Evolutionary conservation across 1,140 invertebrate genomes (phyloP).

Genomic region (Kradibia gibbosae): DNA sequence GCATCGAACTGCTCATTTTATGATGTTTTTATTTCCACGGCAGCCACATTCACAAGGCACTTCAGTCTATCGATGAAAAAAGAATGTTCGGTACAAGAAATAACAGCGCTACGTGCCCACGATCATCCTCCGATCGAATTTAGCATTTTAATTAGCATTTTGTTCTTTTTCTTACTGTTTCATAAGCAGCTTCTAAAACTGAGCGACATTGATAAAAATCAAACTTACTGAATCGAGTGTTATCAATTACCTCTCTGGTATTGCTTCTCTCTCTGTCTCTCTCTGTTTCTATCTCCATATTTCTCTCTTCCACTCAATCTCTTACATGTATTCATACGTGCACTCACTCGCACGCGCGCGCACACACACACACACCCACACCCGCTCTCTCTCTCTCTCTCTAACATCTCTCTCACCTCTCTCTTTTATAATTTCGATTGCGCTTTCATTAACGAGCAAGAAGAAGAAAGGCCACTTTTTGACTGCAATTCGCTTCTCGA

Average conservation of each 20-base stretch:
- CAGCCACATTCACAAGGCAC: conserved; percentile 55
- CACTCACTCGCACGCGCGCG: background rate
- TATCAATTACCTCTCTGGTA: background rate
- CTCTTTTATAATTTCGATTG: background rate
- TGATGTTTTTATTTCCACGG: conserved; percentile 33
- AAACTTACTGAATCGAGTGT: background rate
- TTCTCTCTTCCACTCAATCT: background rate
- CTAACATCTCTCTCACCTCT: background rate
- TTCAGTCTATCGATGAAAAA: conserved; percentile 59
- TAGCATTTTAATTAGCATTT: background rate
- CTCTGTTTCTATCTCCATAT: background rate
- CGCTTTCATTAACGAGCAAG: background rate
- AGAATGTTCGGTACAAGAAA: conserved; percentile 31
- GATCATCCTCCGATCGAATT: background rate
- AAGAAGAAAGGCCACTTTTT: conserved; percentile 3
- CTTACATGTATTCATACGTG: no score
- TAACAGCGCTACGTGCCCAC: background rate
- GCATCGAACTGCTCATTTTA: background rate
- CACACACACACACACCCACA: background rate
- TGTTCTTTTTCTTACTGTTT: background rate
- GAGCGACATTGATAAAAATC: background rate
- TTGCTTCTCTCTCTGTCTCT: background rate
- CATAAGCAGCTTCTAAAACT: no score
- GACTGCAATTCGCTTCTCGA: background rate
- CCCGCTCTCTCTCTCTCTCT: background rate